These are phyloP conservation scores for Cebus imitator DNA, from an alignment of 2,113 vertebrate genomes.

Conservation along the genomic window DNA sequence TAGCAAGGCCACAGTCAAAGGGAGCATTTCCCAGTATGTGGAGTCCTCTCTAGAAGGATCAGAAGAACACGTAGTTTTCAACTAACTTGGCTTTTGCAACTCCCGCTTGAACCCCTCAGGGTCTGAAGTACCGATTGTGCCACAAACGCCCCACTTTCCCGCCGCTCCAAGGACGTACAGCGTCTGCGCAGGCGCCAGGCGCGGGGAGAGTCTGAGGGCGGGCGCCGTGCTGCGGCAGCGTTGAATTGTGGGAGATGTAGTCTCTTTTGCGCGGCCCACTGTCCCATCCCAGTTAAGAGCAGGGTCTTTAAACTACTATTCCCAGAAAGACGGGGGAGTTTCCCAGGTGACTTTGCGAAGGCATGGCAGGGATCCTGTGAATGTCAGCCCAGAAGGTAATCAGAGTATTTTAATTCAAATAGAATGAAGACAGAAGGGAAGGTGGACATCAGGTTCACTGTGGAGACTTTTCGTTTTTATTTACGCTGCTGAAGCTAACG, in stretches of 20 bases:
- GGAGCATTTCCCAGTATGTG: not conserved
- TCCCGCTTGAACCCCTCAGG: accelerated
- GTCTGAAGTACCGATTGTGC: accelerated
- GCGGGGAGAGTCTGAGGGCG: not conserved
- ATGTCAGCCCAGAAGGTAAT: accelerated
- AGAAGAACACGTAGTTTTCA: not conserved
- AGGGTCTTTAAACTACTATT: constrained; percentile 70
- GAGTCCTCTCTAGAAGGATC: no score
- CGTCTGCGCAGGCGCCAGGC: not conserved
- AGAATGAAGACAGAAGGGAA: not conserved
- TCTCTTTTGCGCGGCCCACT: accelerated
- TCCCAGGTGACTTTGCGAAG: constrained; percentile 48
- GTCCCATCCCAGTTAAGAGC: not conserved
- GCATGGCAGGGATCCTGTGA: not conserved
- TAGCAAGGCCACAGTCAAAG: not conserved
- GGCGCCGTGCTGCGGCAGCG: not conserved
- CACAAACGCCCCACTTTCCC: accelerated
- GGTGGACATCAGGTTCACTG: not conserved
- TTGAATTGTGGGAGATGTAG: constrained; percentile 80
- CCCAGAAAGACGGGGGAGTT: constrained; percentile 52
- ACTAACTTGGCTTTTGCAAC: not conserved
- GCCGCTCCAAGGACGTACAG: accelerated
- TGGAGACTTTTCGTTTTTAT: not conserved
- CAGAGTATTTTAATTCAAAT: not conserved
- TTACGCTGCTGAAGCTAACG: not conserved